A percentile compares a stretch with the other conserved stretches of the same genome.
Evolutionary conservation across 2,797 vertebrate species (phyloP).

Genomic region (Enteromius trimaculatus): DNA sequence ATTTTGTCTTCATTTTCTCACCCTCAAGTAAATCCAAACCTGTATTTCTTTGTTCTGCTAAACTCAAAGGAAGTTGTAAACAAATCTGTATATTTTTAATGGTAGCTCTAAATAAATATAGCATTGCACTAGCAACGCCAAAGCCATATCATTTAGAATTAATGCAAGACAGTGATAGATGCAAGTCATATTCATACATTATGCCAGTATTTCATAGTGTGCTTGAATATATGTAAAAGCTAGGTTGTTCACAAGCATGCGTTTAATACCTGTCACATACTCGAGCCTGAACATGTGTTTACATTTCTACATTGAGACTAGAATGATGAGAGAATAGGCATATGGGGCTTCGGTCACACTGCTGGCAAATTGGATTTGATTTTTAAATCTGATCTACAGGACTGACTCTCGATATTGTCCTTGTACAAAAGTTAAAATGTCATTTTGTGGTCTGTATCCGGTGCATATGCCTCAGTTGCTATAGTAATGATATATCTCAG

Average conservation of each 20-base stretch:
- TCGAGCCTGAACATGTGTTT: background rate
- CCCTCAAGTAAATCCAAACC: no score
- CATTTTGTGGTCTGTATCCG: background rate
- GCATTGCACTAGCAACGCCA: background rate
- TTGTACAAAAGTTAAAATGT: slow-evolving; percentile 18
- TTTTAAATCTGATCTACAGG: slow-evolving; percentile 3
- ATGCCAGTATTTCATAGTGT: background rate
- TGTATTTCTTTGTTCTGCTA: no score
- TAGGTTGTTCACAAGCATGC: background rate
- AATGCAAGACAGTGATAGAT: background rate
- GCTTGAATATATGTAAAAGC: background rate
- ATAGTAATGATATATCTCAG: background rate
- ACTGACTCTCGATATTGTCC: background rate
- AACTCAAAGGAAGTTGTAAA: background rate
- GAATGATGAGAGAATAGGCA: background rate
- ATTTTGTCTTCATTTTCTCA: no score
- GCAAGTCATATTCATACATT: background rate
- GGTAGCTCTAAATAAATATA: no score
- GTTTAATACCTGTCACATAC: background rate
- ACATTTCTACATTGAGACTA: background rate
- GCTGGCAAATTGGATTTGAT: slow-evolving; percentile 24
- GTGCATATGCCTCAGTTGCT: background rate
- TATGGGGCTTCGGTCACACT: background rate
- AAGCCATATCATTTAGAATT: background rate
- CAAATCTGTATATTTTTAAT: background rate